These are phyloP conservation scores for Arion vulgaris DNA, from an alignment of 1,140 invertebrate species.

Conservation along the genomic window DNA sequence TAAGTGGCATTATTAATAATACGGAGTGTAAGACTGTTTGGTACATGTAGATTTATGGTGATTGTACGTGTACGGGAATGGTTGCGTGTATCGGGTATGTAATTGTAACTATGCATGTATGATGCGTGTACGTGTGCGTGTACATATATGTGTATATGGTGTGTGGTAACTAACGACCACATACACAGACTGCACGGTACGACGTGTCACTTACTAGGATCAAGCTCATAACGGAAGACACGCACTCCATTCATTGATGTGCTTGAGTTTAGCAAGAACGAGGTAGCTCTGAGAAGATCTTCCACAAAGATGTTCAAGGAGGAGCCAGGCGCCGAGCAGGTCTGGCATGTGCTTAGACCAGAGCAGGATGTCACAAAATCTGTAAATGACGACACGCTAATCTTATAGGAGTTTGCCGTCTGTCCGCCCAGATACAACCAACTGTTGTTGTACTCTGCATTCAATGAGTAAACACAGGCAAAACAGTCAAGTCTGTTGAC, in stretches of 20 bases:
- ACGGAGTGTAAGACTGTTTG: too few relatives aligned
- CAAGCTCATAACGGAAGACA: constrained; percentile 12
- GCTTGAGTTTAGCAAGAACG: neutral
- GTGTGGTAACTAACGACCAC: too few relatives aligned
- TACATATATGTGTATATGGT: too few relatives aligned
- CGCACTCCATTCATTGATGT: constrained; percentile 2
- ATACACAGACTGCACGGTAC: too few relatives aligned
- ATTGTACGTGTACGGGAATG: too few relatives aligned
- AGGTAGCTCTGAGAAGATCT: neutral
- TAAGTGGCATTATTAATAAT: too few relatives aligned
- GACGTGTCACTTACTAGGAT: constrained; percentile 22
- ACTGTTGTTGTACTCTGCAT: neutral
- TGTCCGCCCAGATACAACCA: neutral
- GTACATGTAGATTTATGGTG: too few relatives aligned
- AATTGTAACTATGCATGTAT: too few relatives aligned
- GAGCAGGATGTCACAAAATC: constrained; percentile 24
- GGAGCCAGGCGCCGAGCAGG: neutral
- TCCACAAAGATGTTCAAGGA: constrained; percentile 4
- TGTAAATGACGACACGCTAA: constrained; percentile 16
- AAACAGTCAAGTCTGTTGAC: too few relatives aligned
- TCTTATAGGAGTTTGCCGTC: too few relatives aligned
- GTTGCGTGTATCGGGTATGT: too few relatives aligned
- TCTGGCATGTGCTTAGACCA: neutral
- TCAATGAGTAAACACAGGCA: neutral
- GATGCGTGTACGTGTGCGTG: too few relatives aligned